These are phyloP conservation scores for Neocrepidodera transversa DNA, from an alignment of 2,888 invertebrate species.

Conservation along the genomic window DNA sequence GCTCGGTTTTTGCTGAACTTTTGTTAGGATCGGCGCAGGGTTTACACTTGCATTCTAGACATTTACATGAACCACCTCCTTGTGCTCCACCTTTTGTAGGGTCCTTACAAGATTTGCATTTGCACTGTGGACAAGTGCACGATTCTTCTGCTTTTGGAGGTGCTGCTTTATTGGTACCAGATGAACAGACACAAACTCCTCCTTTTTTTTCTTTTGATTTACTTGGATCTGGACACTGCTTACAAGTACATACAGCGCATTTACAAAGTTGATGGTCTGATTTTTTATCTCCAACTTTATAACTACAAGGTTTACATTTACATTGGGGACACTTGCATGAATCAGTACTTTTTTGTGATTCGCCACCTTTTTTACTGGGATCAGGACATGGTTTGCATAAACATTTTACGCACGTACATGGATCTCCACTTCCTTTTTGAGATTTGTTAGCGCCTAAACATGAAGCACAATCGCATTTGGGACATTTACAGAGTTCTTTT, in stretches of 20 bases:
- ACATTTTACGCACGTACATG: neutral
- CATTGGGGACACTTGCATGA: neutral
- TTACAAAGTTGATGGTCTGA: neutral
- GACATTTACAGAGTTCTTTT: neutral
- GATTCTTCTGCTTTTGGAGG: no score
- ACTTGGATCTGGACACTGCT: neutral
- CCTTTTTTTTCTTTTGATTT: no score
- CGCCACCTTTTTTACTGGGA: neutral
- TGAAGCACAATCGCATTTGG: neutral
- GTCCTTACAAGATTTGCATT: neutral
- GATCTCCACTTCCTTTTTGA: conserved; percentile 4
- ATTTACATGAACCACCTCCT: neutral
- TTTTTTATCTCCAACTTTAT: neutral
- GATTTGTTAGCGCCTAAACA: neutral
- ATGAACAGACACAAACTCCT: no score
- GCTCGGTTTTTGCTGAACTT: no score
- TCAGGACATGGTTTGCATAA: neutral
- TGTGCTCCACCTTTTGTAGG: neutral
- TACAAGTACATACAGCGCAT: neutral
- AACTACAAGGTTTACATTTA: neutral
- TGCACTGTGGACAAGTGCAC: neutral
- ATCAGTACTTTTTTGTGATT: neutral
- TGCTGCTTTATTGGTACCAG: neutral
- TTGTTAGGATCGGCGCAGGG: neutral
- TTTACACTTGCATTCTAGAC: neutral